These are phyloP conservation scores for Tragulus kanchil DNA, from an alignment of 2,113 vertebrate genomes.

Conservation along the genomic window DNA sequence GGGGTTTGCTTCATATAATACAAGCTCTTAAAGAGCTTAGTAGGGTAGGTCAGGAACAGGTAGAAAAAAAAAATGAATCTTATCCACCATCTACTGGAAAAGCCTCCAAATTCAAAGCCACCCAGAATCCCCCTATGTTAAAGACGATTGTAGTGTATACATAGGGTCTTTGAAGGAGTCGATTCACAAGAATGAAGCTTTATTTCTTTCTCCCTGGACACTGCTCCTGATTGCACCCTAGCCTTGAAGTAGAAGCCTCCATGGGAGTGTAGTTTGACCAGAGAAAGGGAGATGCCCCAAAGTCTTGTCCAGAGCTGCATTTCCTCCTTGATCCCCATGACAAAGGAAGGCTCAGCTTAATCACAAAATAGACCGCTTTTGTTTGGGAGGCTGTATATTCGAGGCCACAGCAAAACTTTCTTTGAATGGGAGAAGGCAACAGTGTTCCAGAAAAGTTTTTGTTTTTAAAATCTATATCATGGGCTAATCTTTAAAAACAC, in stretches of 20 bases:
- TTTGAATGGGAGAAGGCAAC: slow-evolving; percentile 42
- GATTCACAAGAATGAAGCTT: neutral
- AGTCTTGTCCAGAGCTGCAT: neutral
- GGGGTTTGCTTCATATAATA: neutral
- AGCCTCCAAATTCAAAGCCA: slow-evolving; percentile 34
- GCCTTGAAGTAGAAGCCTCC: neutral
- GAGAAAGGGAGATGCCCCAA: neutral
- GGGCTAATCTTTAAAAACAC: slow-evolving; percentile 28
- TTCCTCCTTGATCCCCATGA: neutral
- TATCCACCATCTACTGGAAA: slow-evolving; percentile 21
- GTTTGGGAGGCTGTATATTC: neutral
- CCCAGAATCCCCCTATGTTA: neutral
- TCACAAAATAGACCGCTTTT: neutral
- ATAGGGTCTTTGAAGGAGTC: slow-evolving; percentile 11
- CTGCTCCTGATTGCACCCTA: neutral
- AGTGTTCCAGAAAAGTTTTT: slow-evolving; percentile 16
- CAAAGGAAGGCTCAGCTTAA: neutral
- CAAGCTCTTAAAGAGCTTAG: slow-evolving; percentile 51
- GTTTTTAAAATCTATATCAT: neutral
- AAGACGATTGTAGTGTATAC: neutral
- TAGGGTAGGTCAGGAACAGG: neutral
- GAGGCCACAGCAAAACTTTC: slow-evolving; percentile 31
- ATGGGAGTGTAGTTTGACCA: neutral
- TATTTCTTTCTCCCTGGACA: slow-evolving; percentile 22
- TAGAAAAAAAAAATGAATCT: neutral